Percentiles rank a stretch among this genome's conserved stretches.
These are phyloP conservation scores for Pelvicachromis taeniatus DNA, from an alignment of 2,113 vertebrate species.

Conservation along the genomic window DNA sequence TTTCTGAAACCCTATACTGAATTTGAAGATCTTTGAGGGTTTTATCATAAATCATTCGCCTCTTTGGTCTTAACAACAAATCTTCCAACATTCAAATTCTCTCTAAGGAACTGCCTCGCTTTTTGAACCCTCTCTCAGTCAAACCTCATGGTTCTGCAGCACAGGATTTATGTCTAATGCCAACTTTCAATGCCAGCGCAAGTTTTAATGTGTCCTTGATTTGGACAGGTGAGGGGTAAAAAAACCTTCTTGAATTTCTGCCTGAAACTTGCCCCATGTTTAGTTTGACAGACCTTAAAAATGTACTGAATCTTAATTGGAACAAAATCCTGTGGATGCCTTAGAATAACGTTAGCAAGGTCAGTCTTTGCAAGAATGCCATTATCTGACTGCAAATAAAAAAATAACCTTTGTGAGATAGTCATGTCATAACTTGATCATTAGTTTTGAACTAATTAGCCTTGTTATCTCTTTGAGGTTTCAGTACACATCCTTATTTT, in stretches of 20 bases:
- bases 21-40: neutral
- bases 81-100: neutral
- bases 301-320: neutral
- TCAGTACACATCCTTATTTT: rapidly evolving
- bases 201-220: neutral
- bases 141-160: neutral
- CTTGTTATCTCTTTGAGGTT: neutral
- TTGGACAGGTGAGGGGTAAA: neutral
- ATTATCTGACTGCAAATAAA: neutral
- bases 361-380: neutral
- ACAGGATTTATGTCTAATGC: neutral
- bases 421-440: neutral
- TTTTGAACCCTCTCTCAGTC: neutral
- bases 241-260: rapidly evolving
- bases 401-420: neutral
- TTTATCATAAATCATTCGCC: neutral
- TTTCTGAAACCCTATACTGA: neutral
- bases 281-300: neutral
- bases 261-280: neutral
- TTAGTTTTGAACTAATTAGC: neutral
- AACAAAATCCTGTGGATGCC: neutral
- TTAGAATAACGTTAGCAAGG: neutral
- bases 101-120: neutral
- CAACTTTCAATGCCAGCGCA: neutral
- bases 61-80: neutral